phyloP scores from a whole-genome alignment of 2,888 invertebrate genomes.

The Disparrhopalites patrizii region DNA sequence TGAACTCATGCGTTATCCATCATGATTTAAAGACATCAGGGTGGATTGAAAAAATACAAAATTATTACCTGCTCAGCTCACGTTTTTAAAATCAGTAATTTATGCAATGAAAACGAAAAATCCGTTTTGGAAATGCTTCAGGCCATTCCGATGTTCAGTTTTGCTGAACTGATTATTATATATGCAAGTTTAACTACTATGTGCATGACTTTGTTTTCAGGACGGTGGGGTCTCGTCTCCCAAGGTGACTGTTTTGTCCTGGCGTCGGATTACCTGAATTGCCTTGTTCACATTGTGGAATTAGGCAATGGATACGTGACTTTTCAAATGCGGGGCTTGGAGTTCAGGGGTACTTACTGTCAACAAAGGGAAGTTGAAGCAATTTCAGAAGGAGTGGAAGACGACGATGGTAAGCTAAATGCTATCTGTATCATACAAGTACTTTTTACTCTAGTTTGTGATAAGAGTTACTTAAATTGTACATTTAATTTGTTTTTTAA shows the following conservation, averaged over 20 bases:
- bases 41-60: no score
- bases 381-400: slow-evolving; percentile 94
- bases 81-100: no score
- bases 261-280: slow-evolving; percentile 97
- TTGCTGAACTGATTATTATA: not conserved
- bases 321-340: slow-evolving; percentile 94
- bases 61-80: no score
- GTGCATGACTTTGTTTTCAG: slow-evolving; percentile 41
- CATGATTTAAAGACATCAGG: no score
- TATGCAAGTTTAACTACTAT: no score
- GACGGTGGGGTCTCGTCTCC: slow-evolving; percentile 91
- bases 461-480: not conserved
- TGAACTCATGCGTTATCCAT: no score
- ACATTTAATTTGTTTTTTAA: not conserved
- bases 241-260: slow-evolving; percentile 98
- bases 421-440: not conserved
- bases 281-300: slow-evolving; percentile 95
- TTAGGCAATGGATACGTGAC: slow-evolving; percentile 97
- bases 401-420: slow-evolving; percentile 70
- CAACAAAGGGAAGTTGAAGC: slow-evolving; percentile 99
- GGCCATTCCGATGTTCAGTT: not conserved
- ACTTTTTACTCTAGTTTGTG: not conserved
- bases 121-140: not conserved
- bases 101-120: no score
- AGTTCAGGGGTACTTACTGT: slow-evolving; percentile 98